phyloP scores from a whole-genome alignment of 2,113 vertebrate genomes.

The Galbula dea region DNA sequence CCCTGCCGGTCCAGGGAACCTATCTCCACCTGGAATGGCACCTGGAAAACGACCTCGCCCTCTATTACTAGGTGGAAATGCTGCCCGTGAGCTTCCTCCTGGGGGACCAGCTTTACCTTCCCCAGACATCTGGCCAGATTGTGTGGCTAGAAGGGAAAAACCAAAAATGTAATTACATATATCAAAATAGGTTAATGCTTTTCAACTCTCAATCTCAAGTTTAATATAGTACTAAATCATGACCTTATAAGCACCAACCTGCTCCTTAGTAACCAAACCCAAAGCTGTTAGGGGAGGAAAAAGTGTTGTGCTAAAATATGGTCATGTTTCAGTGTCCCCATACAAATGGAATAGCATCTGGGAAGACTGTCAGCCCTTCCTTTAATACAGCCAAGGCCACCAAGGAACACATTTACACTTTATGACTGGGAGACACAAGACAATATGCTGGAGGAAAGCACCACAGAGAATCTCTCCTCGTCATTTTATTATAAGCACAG shows the following conservation, averaged over 20 bases:
- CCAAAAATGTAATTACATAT: neutral
- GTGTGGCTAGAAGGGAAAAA: slow-evolving; percentile 79
- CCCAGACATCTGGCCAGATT: slow-evolving; percentile 98
- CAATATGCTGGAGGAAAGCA: neutral
- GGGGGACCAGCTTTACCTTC: slow-evolving; percentile 98
- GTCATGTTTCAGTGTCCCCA: neutral
- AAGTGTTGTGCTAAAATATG: neutral
- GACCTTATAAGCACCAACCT: neutral
- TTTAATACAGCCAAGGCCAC: neutral
- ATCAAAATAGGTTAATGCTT: neutral
- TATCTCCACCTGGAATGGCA: slow-evolving; percentile 90
- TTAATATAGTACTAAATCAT: neutral
- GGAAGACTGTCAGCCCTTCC: neutral
- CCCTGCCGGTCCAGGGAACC: slow-evolving; percentile 92
- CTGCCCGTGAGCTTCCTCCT: slow-evolving; percentile 84
- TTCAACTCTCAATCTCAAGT: neutral
- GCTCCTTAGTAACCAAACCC: accelerated
- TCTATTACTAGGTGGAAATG: slow-evolving; percentile 90
- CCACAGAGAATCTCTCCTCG: neutral
- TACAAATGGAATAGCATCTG: neutral
- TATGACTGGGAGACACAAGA: neutral
- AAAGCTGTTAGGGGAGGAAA: neutral
- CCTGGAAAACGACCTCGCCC: slow-evolving; percentile 93
- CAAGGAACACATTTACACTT: neutral
- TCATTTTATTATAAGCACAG: neutral